Evolutionary conservation across 92 coral and sea anemone species (phyloP), one percentile per base, ranked within the genome.

Genomic region (Siderastrea siderea): DNA sequence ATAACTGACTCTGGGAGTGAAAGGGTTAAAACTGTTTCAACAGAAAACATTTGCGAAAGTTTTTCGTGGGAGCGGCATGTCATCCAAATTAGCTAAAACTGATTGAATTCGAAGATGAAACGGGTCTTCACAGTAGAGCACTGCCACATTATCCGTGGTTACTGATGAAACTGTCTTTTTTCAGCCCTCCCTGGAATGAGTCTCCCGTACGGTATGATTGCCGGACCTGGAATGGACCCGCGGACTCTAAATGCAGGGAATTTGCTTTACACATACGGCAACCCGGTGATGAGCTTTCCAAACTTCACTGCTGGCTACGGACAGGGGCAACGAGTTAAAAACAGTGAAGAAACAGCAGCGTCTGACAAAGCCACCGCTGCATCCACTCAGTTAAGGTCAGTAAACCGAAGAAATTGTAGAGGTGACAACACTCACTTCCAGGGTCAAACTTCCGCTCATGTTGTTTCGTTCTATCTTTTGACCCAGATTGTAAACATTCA

Each of bases 221-320:
- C 84, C 16, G 80, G 55, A 7, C 86, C 79, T 2, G 74, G 81
- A 62, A 89, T 93, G 90, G 98, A 95, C 81, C 96, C 96, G 50
- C 96, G 98, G 76, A 70, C 93, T 2, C 80, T 74, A 46, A 75
- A 48, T 62, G 85, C 93, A 14, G 84, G 91, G 17, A 92, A 84
- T 68, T 47, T 95, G 19, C 86, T 88, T 58, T 95, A 95, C 86
- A 26, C 94, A 3, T 93, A 91, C 77, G 82, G 86, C 60, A 84
- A 82, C 54, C 94, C 89, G 49, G 74, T 92, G 67, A 80, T 86
- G 83, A 62, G 86, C 50, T 87, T 83, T 9, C 85, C 87, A 44
- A 89, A 86, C 69, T 82, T 85, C 38, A 17, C 90, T 15, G 86
- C 88, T 26, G 77, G 81, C 47, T 93, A 93, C 76, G 86, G 88